Base-by-base conservation (phyloP, 2,113 vertebrate species). In the Himantopus leucocephalus region DNA sequence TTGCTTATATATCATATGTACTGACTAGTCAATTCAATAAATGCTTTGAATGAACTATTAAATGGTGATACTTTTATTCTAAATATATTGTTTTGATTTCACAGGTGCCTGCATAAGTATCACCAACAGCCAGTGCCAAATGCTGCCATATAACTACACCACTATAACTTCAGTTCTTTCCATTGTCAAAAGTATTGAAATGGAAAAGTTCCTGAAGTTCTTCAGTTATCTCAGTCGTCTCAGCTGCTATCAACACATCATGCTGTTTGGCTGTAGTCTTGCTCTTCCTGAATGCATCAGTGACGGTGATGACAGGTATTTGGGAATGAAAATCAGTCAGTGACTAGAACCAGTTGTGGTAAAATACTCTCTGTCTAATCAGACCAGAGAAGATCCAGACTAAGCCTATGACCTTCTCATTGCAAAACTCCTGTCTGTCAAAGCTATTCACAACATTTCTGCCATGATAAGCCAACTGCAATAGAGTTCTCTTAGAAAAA, bases 151-250 rank as follows among this genome's bases (percentile, higher is more conserved):
- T 97, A 99, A 99, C 94, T 98, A 98, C 79, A 98, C 98, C 41
- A 98, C 98, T 55, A 39, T 96, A 86, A 97, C 97, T 59, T 98
- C 99, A 73, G 91, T 98, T 56, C 77, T 97, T 60, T 98, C 99
- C n/a, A 97, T 99, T 92, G 98, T 99, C 96, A 99, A 98, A 98
- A 98, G 94, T 77, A 98, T 98, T 21, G 99, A 99, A 95, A 97
- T 99, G 52, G 99, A 99, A 97, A 99, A 99, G 98, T 99, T 99
- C 98, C 98, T 99, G 97, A 99, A 99, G 98, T 99, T 99, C 98
- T 99, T 99, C 98, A 98, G 95, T 90, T 99, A 99, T 97, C 99
- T 99, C 94, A 98, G 93, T 88, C 98, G 99, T 85, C 98, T 99
- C 60, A 98, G 98, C 71, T 99, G 99, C 98, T 99, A 99, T 98